These are phyloP conservation scores for Hedychridium roseum DNA, from an alignment of 2,888 invertebrate species.

Conservation along the genomic window DNA sequence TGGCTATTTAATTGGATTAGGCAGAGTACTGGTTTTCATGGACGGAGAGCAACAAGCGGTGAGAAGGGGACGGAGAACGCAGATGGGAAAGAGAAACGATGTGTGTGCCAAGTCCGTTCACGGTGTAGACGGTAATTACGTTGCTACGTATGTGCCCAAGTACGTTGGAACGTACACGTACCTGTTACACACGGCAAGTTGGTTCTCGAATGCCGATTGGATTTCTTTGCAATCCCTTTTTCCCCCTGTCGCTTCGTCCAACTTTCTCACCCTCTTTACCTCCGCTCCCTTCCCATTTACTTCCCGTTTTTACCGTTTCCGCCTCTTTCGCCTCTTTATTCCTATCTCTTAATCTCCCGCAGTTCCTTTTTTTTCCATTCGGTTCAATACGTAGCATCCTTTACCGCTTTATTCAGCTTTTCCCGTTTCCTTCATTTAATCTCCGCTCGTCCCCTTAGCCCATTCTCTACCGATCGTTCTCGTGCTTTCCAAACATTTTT, in stretches of 20 bases:
- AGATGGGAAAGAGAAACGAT: slow-evolving; percentile 6
- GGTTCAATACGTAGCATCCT: too few relatives aligned
- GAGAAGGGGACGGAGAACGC: slow-evolving; percentile 27
- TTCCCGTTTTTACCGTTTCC: not conserved
- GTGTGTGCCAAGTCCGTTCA: too few relatives aligned
- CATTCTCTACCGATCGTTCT: too few relatives aligned
- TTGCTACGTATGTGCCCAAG: slow-evolving; percentile 17
- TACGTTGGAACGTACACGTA: slow-evolving; percentile 29
- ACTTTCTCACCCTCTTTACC: slow-evolving; percentile 20
- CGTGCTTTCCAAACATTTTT: too few relatives aligned
- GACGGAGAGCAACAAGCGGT: not conserved
- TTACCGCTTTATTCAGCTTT: too few relatives aligned
- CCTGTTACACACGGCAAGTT: slow-evolving; percentile 32
- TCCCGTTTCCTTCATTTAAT: too few relatives aligned
- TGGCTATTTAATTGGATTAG: slow-evolving; percentile 55
- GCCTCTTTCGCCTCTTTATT: slow-evolving; percentile 1
- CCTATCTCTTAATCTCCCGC: too few relatives aligned
- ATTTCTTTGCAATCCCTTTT: slow-evolving; percentile 32
- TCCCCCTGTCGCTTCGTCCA: slow-evolving; percentile 12
- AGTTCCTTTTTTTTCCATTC: too few relatives aligned
- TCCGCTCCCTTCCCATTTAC: not conserved
- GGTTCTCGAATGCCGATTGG: slow-evolving; percentile 43
- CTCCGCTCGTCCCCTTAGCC: too few relatives aligned
- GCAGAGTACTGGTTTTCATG: slow-evolving; percentile 36
- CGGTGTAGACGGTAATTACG: slow-evolving; percentile 45